Evolutionary conservation across 2,113 vertebrate genomes (phyloP).

Genomic region (Rhea americana): DNA sequence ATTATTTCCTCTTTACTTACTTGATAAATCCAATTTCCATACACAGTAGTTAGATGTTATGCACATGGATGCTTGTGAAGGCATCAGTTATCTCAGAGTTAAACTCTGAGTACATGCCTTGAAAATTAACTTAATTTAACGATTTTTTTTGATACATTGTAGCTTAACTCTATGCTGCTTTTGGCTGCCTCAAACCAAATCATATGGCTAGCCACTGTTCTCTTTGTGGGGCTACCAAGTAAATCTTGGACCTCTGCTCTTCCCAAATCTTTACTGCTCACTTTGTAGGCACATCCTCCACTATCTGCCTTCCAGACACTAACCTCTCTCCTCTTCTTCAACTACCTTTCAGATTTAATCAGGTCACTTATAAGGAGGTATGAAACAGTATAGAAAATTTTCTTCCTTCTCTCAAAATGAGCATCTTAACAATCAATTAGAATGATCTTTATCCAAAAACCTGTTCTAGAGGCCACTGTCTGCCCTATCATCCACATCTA

Average conservation of each 20-base stretch:
- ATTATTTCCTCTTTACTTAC: background rate
- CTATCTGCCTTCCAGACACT: background rate
- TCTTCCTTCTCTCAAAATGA: background rate
- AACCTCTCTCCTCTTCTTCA: background rate
- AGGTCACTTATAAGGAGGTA: background rate
- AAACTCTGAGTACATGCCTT: background rate
- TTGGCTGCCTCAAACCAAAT: background rate
- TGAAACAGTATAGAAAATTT: background rate
- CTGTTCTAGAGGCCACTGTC: slow-evolving; percentile 65
- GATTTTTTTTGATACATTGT: background rate
- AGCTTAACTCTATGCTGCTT: background rate
- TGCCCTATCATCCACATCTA: background rate
- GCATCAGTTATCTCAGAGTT: background rate
- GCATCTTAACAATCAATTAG: background rate
- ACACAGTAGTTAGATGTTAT: background rate
- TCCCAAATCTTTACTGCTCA: background rate
- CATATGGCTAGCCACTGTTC: background rate
- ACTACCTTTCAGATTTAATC: background rate
- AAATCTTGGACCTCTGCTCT: background rate
- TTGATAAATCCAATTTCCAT: background rate
- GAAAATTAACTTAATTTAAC: background rate
- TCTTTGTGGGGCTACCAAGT: background rate
- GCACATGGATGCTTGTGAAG: background rate
- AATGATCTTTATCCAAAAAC: background rate
- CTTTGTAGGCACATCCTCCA: background rate